Base-by-base conservation (phyloP, 2,113 vertebrate species). In the Phycodurus eques region DNA sequence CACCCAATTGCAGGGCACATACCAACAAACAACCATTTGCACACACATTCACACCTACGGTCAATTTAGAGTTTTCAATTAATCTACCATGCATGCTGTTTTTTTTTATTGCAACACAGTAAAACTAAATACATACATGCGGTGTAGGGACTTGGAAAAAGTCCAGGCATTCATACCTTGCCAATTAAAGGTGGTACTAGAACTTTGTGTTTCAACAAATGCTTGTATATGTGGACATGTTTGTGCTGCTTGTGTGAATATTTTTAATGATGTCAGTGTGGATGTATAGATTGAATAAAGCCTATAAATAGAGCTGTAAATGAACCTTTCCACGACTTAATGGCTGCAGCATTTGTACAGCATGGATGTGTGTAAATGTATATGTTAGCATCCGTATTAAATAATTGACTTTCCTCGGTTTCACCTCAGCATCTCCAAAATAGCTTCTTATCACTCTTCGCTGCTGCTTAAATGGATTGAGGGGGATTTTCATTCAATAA, bases 401-500 rank as follows among this genome's bases (percentile, higher is more conserved):
- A 71, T 14, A 62, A 8, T 49, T 62, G 12, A 78, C 31, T 54
- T 31, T 53, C 43, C 35, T 2, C 10, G 14, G 22, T 70, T 35
- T 60, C 71, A 70, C 61, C 60, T 49, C 20, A 68, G 35, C 22
- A 60, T 59, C 46, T 67, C 31, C 56, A 61, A 73, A 84, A 73
- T 56, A 31, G 39, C 60, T n/a, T 15, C 22, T 70, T 57, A 60
- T 39, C 71, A 19, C 56, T 39, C 31, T 67, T 78, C 80, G 81
- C 33, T 80, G 72, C 71, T 31, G 63, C 63, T 72, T 78, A 77
- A 85, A 82, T 72, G 73, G 78, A 84, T 80, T 74, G 73, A 70
- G 65, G 65, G 67, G 80, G 75, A 72, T 80, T 84, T 88, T 74
- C 79, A 70, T 80, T 76, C 74, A 80, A 68, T 80, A 83, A 86